Percentiles rank a stretch among this genome's conserved stretches.
Conservation (phyloP, 2,797 vertebrate species). For the Paguma larvata region DNA sequence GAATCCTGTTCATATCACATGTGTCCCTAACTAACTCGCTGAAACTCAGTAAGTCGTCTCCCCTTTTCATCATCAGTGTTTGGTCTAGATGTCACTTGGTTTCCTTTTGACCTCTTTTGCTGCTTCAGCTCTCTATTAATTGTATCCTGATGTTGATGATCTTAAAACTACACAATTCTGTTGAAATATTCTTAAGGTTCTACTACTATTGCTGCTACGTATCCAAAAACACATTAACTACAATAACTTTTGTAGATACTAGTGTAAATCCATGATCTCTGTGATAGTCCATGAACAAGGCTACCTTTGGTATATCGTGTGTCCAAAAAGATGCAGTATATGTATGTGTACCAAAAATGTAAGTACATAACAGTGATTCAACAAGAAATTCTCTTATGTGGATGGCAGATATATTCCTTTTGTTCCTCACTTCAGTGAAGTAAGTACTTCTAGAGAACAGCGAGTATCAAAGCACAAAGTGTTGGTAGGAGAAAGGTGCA, state of each 20-base stretch:
- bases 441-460: not conserved
- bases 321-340: not conserved
- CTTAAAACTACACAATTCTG: not conserved
- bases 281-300: not conserved
- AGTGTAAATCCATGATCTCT: not conserved
- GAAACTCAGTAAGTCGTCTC: not conserved
- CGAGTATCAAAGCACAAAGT: not conserved
- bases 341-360: not conserved
- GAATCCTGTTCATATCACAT: not conserved
- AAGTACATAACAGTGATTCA: not conserved
- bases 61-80: not conserved
- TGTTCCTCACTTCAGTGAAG: not conserved
- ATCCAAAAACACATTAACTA: not conserved
- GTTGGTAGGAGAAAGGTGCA: rapidly evolving
- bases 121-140: not conserved
- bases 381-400: not conserved
- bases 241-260: not conserved
- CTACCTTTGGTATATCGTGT: not conserved
- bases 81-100: not conserved
- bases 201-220: not conserved
- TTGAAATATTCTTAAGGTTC: not conserved
- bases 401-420: not conserved
- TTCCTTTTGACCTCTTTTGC: not conserved
- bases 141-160: not conserved
- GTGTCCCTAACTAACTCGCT: not conserved